Base-by-base conservation (phyloP, 1,140 invertebrate species). In the Cylas formicarius region DNA sequence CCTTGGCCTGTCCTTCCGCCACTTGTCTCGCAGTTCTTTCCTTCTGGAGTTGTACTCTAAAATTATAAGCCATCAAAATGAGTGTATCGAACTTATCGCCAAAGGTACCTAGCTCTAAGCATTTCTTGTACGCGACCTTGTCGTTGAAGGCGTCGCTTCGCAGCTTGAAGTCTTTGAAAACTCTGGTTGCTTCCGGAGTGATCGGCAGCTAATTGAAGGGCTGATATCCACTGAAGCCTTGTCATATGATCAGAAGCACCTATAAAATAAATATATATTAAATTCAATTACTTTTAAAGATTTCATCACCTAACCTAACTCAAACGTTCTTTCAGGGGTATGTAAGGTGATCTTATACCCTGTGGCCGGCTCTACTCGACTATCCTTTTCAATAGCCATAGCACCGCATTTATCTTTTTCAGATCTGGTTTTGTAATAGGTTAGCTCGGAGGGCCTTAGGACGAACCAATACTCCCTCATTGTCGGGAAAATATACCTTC, bases 401-500 rank as follows among this genome's bases (percentile, higher is more conserved):
- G 74, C 65, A 4, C 82, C 83, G 50, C 81, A 81, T 26, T 77
- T 67, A 16, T 86, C 81, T 53, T 77, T 82, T 61, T 85, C 80
- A 3, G 77, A 74, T 4, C 76, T 75, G 55, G 74, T 77, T 63
- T 83, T 82, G 63, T 80, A 88, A 60, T 85, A 88, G 0, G 71
- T 73, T n/a, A 88, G 67, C 49, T 81, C 77, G 14, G 75, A 78
- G 3, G 84, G 82, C 41, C 79, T 76, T 4, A 90, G 65, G 2
- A 87, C 81, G 62, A 86, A 86, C 80, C 83, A 86, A 58, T 83
- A 80, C 45, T 84, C 83, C n/a, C 78, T 72, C 68, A 84, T 77
- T 1, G 78, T 82, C 7, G 81, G 82, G 35, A 88, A 63, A 4
- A 85, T 70, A 53, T 82, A 84, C 1, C 84, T 31, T 4, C 29